phyloP scores from a whole-genome alignment of 2,888 invertebrate genomes.

The Galerucella nymphaeae region DNA sequence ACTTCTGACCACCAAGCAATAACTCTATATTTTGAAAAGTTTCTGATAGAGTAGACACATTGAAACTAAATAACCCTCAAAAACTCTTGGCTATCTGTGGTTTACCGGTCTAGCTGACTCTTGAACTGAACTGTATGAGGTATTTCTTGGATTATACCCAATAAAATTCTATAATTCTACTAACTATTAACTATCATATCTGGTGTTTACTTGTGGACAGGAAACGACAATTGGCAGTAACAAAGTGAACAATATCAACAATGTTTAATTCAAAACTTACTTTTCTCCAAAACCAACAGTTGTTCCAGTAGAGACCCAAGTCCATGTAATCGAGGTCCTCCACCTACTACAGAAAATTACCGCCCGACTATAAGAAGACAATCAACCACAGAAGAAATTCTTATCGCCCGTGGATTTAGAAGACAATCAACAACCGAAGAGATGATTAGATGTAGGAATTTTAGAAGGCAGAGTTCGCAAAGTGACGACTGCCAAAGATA shows the following conservation, averaged over 20 bases:
- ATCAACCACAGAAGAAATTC: slow-evolving; percentile 91
- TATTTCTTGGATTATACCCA: no score
- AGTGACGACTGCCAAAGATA: slow-evolving; percentile 72
- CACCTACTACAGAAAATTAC: slow-evolving; percentile 68
- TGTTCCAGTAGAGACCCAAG: slow-evolving; percentile 89
- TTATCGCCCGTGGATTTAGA: slow-evolving; percentile 89
- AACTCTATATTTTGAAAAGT: no score
- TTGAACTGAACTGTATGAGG: no score
- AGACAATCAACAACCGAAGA: slow-evolving; percentile 92
- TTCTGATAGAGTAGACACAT: no score
- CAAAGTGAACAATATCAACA: slow-evolving; percentile 29
- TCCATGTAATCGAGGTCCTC: slow-evolving; percentile 75
- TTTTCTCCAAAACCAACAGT: slow-evolving; percentile 68
- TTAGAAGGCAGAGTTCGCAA: slow-evolving; percentile 81
- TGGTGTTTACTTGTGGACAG: neutral
- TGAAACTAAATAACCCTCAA: no score
- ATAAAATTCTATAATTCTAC: no score
- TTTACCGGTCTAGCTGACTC: no score
- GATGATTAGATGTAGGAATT: slow-evolving; percentile 91
- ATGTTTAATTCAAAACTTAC: slow-evolving; percentile 27
- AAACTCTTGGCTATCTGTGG: no score
- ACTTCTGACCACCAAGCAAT: no score
- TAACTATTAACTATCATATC: no score
- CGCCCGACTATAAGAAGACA: slow-evolving; percentile 85
- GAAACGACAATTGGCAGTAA: slow-evolving; percentile 5